phyloP scores from a whole-genome alignment of 2,113 vertebrate genomes.

The Aptenodytes forsteri region DNA sequence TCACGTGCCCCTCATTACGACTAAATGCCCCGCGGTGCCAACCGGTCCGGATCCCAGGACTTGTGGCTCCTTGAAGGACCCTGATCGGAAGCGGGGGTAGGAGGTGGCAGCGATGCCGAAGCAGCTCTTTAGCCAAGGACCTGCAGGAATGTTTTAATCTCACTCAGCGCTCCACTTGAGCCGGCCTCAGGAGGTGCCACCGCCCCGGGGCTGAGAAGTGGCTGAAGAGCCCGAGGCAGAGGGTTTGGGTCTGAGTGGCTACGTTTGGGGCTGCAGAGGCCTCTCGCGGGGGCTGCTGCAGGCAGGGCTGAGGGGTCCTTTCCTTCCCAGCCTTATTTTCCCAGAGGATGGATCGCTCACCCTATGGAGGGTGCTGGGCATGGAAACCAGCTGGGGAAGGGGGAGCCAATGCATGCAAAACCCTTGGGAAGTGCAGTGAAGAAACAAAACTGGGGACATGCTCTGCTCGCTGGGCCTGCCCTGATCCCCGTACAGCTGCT shows the following conservation, averaged over 20 bases:
- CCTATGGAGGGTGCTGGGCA: not conserved
- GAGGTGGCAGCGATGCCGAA: not conserved
- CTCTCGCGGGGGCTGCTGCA: fast-evolving
- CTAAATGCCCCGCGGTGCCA: not conserved
- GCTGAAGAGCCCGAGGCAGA: not conserved
- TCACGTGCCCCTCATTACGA: not conserved
- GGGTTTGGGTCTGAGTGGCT: not conserved
- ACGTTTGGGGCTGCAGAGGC: not conserved
- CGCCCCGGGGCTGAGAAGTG: not conserved
- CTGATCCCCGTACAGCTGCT: fast-evolving
- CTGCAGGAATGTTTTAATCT: conserved; percentile 44
- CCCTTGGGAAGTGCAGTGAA: not conserved
- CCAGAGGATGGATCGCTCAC: fast-evolving
- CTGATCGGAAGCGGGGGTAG: not conserved
- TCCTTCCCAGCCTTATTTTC: not conserved
- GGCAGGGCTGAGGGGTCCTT: not conserved
- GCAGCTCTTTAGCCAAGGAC: conserved; percentile 43
- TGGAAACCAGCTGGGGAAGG: not conserved
- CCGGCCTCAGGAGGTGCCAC: not conserved
- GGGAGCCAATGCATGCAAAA: not conserved
- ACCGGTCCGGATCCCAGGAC: not conserved
- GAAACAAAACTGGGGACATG: not conserved
- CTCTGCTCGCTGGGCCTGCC: not conserved
- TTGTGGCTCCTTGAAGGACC: not conserved
- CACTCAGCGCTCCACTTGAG: not conserved